phyloP scores from a whole-genome alignment of 1,140 invertebrate genomes.

The Glomeris maerens region DNA sequence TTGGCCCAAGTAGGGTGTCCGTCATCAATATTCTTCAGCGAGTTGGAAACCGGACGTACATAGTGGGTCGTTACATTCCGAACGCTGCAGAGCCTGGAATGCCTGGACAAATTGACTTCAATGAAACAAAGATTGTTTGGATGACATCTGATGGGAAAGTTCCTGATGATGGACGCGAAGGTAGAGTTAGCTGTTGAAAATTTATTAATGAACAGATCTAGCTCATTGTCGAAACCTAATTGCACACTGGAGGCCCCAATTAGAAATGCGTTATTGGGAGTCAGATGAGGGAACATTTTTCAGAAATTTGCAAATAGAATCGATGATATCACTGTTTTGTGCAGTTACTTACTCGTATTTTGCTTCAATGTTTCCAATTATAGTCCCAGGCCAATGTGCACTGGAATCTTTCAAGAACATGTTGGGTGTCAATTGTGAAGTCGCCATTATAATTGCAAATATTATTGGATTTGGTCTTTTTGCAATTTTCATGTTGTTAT shows the following conservation, averaged over 20 bases:
- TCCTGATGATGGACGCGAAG: slow-evolving; percentile 53
- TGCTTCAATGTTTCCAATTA: too few relatives aligned
- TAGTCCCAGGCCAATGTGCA: slow-evolving; percentile 42
- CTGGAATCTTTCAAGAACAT: slow-evolving; percentile 46
- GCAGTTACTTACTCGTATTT: too few relatives aligned
- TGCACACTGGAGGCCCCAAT: too few relatives aligned
- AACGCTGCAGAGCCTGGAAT: slow-evolving; percentile 30
- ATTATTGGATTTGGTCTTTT: slow-evolving; percentile 48
- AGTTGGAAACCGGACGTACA: slow-evolving; percentile 36
- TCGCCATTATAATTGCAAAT: slow-evolving; percentile 53
- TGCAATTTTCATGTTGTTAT: slow-evolving; percentile 41
- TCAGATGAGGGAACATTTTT: too few relatives aligned
- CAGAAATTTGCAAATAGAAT: too few relatives aligned
- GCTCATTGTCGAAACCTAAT: neutral
- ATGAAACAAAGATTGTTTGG: slow-evolving; percentile 45
- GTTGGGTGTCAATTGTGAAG: slow-evolving; percentile 52
- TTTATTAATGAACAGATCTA: neutral
- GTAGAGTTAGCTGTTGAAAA: slow-evolving; percentile 18
- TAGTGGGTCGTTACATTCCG: slow-evolving; percentile 49
- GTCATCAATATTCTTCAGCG: slow-evolving; percentile 56
- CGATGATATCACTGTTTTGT: too few relatives aligned
- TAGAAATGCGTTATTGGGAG: too few relatives aligned
- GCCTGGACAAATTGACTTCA: slow-evolving; percentile 39
- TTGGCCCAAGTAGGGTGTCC: slow-evolving; percentile 48
- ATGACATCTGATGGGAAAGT: slow-evolving; percentile 37